phyloP scores from a whole-genome alignment of 1,140 invertebrate genomes.

The Cheumatopsyche charites region DNA sequence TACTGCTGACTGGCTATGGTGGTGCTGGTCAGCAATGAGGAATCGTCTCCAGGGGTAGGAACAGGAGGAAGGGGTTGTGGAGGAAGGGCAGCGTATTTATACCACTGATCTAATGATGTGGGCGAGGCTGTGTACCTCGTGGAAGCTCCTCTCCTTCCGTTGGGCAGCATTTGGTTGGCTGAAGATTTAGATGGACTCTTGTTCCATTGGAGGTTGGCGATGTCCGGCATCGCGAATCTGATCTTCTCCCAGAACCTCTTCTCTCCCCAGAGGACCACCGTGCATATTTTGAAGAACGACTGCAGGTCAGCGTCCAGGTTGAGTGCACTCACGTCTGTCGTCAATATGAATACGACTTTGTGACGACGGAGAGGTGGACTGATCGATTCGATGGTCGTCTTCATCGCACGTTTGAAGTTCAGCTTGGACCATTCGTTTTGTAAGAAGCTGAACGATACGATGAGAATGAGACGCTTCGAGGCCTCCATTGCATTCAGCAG shows the following conservation, averaged over 20 bases:
- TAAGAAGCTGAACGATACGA: conserved; percentile 76
- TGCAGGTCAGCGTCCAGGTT: conserved; percentile 81
- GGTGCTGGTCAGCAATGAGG: conserved; percentile 60
- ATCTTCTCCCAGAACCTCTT: conserved; percentile 90
- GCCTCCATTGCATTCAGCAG: conserved; percentile 82
- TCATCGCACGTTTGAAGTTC: conserved; percentile 73
- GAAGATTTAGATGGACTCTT: conserved; percentile 60
- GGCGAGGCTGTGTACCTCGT: conserved; percentile 61
- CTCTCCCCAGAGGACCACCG: conserved; percentile 83
- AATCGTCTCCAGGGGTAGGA: conserved; percentile 55
- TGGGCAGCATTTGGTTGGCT: conserved; percentile 57
- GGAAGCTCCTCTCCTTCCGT: conserved; percentile 56
- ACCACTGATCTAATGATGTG: conserved; percentile 61
- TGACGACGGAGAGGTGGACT: conserved; percentile 67
- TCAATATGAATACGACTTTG: conserved; percentile 71
- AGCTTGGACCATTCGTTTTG: conserved; percentile 77
- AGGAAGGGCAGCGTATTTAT: conserved; percentile 62
- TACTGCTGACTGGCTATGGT: conserved; percentile 60
- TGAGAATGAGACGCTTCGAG: conserved; percentile 71
- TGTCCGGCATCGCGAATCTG: conserved; percentile 85
- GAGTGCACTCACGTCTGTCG: conserved; percentile 79
- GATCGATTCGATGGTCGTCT: conserved; percentile 76
- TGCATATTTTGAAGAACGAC: conserved; percentile 80
- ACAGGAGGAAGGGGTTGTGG: conserved; percentile 53
- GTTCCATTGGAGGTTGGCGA: conserved; percentile 62